Evolutionary conservation across 1,140 invertebrate genomes (phyloP).

Genomic region (Leptinotarsa lineolata): DNA sequence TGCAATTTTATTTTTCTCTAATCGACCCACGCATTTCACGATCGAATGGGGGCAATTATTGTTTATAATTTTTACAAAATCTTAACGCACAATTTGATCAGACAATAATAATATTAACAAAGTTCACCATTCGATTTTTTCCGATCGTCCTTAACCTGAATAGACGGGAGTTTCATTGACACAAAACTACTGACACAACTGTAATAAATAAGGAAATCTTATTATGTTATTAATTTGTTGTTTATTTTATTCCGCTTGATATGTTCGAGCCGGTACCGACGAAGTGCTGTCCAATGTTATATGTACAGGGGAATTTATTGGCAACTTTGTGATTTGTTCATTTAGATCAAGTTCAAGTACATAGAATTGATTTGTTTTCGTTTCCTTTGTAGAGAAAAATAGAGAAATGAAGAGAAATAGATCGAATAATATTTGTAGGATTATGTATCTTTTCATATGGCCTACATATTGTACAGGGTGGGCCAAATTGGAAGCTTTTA

Average conservation of each 20-base stretch:
- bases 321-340: too few relatives aligned
- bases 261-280: neutral
- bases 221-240: conserved; percentile 17
- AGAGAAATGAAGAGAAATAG: too few relatives aligned
- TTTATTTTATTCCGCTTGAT: conserved; percentile 4
- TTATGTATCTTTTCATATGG: too few relatives aligned
- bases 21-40: neutral
- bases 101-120: conserved; percentile 14
- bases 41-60: neutral
- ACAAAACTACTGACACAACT: neutral
- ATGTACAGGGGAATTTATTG: neutral
- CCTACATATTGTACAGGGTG: too few relatives aligned
- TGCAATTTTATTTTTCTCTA: neutral
- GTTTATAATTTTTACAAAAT: neutral
- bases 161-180: conserved; percentile 11
- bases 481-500: too few relatives aligned
- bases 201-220: conserved; percentile 21
- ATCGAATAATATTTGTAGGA: too few relatives aligned
- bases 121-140: conserved; percentile 1
- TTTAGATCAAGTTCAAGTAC: too few relatives aligned
- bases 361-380: too few relatives aligned
- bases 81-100: neutral
- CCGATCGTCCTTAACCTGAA: conserved; percentile 20
- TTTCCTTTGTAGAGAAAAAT: too few relatives aligned
- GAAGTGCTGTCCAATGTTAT: neutral